A percentile compares a stretch with the other conserved stretches of the same genome.
Conservation (phyloP, 2,797 vertebrate species). For the Diceros bicornis region DNA sequence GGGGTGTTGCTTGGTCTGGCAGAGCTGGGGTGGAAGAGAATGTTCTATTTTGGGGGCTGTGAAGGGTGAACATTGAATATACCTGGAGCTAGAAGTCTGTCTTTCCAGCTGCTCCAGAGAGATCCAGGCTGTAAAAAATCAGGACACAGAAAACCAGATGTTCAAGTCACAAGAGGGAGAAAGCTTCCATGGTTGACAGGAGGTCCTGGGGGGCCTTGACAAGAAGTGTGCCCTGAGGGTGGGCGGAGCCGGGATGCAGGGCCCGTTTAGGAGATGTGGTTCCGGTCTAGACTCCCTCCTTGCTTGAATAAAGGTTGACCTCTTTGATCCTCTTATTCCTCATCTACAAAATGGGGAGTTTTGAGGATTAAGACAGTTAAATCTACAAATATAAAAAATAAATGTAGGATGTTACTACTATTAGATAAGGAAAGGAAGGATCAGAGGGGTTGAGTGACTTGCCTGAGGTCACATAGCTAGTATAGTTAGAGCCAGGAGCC, state of each 20-base stretch:
- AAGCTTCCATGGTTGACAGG: neutral
- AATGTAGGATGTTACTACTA: neutral
- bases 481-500: neutral
- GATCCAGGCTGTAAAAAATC: neutral
- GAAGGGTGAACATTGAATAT: neutral
- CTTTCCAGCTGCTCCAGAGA: neutral
- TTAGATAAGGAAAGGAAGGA: neutral
- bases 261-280: neutral
- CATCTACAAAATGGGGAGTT: neutral
- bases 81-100: neutral
- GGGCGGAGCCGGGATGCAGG: accelerated
- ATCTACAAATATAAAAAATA: neutral
- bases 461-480: neutral
- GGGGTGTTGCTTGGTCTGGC: neutral
- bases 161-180: neutral
- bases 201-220: neutral
- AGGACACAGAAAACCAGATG: neutral
- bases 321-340: neutral
- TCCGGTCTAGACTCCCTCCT: neutral
- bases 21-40: neutral
- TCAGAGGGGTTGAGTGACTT: neutral
- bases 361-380: neutral
- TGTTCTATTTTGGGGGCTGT: neutral
- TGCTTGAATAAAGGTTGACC: neutral
- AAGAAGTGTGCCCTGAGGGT: neutral